These are phyloP conservation scores for Babyrousa celebensis DNA, from an alignment of 2,797 vertebrate species.

Conservation along the genomic window DNA sequence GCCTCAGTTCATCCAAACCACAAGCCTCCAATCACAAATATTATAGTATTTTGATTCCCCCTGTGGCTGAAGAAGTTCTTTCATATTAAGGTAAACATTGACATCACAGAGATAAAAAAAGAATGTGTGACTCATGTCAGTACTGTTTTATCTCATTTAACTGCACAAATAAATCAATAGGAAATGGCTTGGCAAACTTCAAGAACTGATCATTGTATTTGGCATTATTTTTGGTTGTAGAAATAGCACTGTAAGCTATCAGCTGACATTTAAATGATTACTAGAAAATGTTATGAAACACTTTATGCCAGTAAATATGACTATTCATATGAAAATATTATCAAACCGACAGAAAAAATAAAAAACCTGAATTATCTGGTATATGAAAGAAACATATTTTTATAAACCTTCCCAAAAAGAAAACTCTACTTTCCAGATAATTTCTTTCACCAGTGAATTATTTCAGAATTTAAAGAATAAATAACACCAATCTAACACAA, in stretches of 20 bases:
- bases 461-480: constrained; percentile 57
- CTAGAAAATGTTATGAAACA: constrained; percentile 50
- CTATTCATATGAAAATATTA: constrained; percentile 49
- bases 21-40: constrained; percentile 42
- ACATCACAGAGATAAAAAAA: background rate
- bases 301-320: constrained; percentile 51
- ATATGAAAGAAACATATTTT: constrained; percentile 47
- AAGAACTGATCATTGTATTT: constrained; percentile 27
- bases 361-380: background rate
- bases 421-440: constrained; percentile 22
- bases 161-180: constrained; percentile 41
- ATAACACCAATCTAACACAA: background rate
- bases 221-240: background rate
- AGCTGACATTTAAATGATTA: constrained; percentile 43
- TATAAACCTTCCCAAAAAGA: constrained; percentile 50
- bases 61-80: no score
- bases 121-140: background rate
- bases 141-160: constrained; percentile 42
- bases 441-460: constrained; percentile 52
- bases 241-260: constrained; percentile 54
- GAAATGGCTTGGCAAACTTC: constrained; percentile 41
- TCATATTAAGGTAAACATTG: no score
- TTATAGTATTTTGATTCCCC: background rate
- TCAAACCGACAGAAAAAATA: constrained; percentile 52
- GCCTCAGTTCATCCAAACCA: background rate